These are phyloP conservation scores for Tribolium madens DNA, from an alignment of 1,140 invertebrate species.

Conservation along the genomic window DNA sequence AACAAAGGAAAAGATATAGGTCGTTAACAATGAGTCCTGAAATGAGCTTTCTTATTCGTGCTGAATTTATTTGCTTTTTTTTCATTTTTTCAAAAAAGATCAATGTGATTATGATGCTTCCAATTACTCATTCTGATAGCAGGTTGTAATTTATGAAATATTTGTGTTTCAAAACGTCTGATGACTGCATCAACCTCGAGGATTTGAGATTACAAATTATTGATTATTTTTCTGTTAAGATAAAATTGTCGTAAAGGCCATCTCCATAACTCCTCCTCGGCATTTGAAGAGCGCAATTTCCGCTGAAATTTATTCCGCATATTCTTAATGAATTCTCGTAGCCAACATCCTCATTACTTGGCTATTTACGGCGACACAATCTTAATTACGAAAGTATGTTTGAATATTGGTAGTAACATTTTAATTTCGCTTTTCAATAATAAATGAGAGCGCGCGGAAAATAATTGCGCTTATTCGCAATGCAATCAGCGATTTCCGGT, in stretches of 20 bases:
- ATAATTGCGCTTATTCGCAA: neutral
- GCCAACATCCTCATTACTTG: slow-evolving; percentile 20
- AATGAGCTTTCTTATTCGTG: too few relatives aligned
- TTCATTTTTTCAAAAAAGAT: too few relatives aligned
- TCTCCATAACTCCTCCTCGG: too few relatives aligned
- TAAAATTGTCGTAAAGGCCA: neutral
- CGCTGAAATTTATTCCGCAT: slow-evolving; percentile 14
- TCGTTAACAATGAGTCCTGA: too few relatives aligned
- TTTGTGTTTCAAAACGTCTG: neutral
- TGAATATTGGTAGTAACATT: slow-evolving; percentile 10
- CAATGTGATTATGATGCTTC: too few relatives aligned
- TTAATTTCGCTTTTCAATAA: slow-evolving; percentile 34
- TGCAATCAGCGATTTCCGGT: slow-evolving; percentile 41
- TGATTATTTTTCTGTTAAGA: neutral
- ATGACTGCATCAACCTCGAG: neutral
- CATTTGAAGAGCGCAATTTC: neutral
- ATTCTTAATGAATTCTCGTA: slow-evolving; percentile 1
- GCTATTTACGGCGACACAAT: slow-evolving; percentile 11
- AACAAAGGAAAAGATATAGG: too few relatives aligned
- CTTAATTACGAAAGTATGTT: slow-evolving; percentile 21
- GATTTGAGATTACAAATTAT: neutral
- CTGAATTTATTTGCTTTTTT: too few relatives aligned
- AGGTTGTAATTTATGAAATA: too few relatives aligned
- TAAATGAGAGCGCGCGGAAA: neutral
- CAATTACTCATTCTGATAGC: too few relatives aligned